Evolutionary conservation across 2,113 vertebrate genomes (phyloP).

Genomic region (Channa maculata): DNA sequence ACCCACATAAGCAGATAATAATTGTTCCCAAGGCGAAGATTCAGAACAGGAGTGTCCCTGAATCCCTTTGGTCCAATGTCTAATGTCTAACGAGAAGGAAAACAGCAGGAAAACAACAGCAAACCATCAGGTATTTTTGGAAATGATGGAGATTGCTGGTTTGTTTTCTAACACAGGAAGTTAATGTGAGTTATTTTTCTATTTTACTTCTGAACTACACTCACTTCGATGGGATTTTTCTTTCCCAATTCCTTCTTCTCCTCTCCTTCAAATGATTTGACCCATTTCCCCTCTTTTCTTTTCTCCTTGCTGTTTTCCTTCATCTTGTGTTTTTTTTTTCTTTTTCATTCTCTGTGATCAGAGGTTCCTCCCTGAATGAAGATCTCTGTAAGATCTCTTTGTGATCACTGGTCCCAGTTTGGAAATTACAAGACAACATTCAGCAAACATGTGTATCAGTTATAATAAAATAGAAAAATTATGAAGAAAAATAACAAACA

Average conservation of each 20-base stretch:
- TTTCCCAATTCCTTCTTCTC: background rate
- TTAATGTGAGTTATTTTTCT: background rate
- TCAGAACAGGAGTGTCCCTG: background rate
- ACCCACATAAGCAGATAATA: conserved; percentile 35
- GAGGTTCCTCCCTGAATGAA: background rate
- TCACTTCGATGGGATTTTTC: background rate
- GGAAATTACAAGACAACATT: background rate
- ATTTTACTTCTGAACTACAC: background rate
- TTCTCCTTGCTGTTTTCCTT: background rate
- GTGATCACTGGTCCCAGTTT: too few species aligned
- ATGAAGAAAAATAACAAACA: too few species aligned
- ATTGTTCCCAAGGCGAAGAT: conserved; percentile 30
- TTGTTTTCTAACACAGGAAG: background rate
- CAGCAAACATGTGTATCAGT: background rate
- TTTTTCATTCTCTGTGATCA: conserved; percentile 36
- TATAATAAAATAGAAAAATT: too few species aligned
- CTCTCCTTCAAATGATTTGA: background rate
- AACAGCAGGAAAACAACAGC: conserved; percentile 1
- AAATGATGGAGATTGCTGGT: background rate
- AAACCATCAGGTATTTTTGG: background rate
- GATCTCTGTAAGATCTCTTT: too few species aligned
- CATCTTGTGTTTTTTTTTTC: background rate
- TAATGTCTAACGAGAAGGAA: conserved; percentile 31
- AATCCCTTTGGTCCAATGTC: conserved; percentile 17
- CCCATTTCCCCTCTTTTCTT: background rate